Evolutionary conservation across 1,140 invertebrate species (phyloP).

Genomic region (Meloidogyne hapla): DNA sequence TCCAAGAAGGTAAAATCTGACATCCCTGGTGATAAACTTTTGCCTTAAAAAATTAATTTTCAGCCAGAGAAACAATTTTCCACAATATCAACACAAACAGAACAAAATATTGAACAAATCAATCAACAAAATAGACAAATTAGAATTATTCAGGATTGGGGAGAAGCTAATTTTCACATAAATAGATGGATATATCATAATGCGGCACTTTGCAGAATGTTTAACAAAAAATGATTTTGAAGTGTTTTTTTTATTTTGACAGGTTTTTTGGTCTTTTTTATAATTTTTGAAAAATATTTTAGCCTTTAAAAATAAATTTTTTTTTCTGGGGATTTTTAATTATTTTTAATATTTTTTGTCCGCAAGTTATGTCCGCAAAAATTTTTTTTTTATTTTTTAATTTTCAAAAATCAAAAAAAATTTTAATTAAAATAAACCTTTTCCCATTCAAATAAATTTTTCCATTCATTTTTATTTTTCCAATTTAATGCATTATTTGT

Average conservation of each 20-base stretch:
- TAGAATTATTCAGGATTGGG: background rate
- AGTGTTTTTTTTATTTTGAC: background rate
- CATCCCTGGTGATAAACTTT: no score
- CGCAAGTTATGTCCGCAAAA: no score
- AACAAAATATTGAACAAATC: background rate
- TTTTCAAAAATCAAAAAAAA: background rate
- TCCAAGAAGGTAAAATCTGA: no score
- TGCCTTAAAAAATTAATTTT: background rate
- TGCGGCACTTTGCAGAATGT: background rate
- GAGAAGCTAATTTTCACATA: background rate
- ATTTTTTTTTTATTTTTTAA: conserved; percentile 19
- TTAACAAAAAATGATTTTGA: background rate
- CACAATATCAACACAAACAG: background rate
- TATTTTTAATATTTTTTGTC: no score
- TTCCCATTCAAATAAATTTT: conserved; percentile 15
- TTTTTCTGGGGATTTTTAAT: no score
- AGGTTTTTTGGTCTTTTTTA: no score
- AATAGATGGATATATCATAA: background rate
- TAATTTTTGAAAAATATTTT: no score
- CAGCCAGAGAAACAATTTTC: background rate
- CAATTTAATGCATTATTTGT: conserved; percentile 14
- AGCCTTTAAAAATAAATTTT: conserved; percentile 7
- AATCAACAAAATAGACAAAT: background rate
- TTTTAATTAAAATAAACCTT: background rate
- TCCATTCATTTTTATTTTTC: conserved; percentile 17